A percentile compares a stretch with the other conserved stretches of the same genome.
Conservation (phyloP, 2,888 invertebrate species). For the Andrena camellia region DNA sequence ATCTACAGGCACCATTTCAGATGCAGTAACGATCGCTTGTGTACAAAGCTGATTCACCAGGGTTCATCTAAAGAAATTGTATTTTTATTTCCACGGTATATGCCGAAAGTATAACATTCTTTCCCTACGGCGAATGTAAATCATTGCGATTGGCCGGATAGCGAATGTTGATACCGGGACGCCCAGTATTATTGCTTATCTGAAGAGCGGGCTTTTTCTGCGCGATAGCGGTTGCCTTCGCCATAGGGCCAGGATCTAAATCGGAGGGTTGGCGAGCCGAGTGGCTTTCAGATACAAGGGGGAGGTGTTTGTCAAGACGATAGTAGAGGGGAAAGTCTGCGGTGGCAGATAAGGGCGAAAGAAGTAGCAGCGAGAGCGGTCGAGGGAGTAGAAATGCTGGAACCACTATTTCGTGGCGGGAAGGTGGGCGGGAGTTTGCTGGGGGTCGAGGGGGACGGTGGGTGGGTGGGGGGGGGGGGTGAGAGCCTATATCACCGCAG, state of each 20-base stretch:
- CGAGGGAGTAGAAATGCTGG: constrained; percentile 62
- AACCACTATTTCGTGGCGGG: constrained; percentile 57
- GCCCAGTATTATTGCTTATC: constrained; percentile 62
- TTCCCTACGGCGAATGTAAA: constrained; percentile 28
- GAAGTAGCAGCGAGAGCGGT: constrained; percentile 46
- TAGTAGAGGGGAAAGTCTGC: constrained; percentile 78
- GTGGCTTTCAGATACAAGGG: constrained; percentile 79
- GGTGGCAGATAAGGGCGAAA: constrained; percentile 82
- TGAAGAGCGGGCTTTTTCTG: constrained; percentile 54
- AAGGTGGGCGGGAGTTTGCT: constrained; percentile 9
- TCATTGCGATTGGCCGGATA: constrained; percentile 71
- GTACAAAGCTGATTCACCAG: not conserved
- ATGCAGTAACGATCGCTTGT: not conserved
- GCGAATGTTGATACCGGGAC: constrained; percentile 62
- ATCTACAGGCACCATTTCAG: too few relatives aligned
- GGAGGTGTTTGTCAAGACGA: constrained; percentile 79
- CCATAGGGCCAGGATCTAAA: constrained; percentile 63
- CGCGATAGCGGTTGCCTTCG: constrained; percentile 53
- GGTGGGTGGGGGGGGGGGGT: constrained; percentile 30
- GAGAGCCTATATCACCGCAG: constrained; percentile 77
- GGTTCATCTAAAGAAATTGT: constrained; percentile 6
- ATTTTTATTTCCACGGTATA: constrained; percentile 3
- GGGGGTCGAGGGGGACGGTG: constrained; percentile 39
- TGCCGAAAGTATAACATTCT: not conserved
- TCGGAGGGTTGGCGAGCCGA: constrained; percentile 69